Evolutionary conservation across 2,888 invertebrate genomes (phyloP), one percentile per base, ranked within the genome.

Genomic region (Nesidiocoris tenuis): DNA sequence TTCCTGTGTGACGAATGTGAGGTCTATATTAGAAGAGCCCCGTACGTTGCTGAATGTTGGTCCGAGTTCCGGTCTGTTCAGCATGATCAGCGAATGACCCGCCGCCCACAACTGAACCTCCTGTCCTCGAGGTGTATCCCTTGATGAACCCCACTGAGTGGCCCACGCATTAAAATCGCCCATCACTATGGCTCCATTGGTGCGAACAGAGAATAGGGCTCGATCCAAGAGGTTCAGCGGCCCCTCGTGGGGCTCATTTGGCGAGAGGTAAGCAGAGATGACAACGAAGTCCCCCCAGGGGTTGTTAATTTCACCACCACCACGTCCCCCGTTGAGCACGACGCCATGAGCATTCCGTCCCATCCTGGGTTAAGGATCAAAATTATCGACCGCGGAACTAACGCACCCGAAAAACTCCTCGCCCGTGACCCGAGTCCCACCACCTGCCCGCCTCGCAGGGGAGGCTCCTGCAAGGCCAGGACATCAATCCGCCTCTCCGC

Each of bases 101-200:
- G n/a, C n/a, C n/a, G n/a, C n/a, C n/a, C n/a, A n/a, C n/a, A n/a
- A n/a, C n/a, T n/a, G n/a, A n/a, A n/a, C n/a, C n/a, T n/a, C n/a
- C n/a, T n/a, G n/a, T n/a, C n/a, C n/a, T n/a, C n/a, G n/a, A n/a
- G n/a, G n/a, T n/a, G n/a, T n/a, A 2, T 19, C 24, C 61, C 2
- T 21, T 21, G 1, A 3, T 19, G 61, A 19, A 1, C 61, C 61
- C 61, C 61, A 67, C 9, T 19, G 21, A 1, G n/a, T 3, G 2
- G 21, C 55, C 5, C 3, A n/a, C 1, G 61, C 67, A 55, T 23
- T 65, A 18, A 65, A 65, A 19, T 65, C 65, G 3, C 65, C 65
- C 16, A 25, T 24, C 1, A 65, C 2, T 1, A 65, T 1, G 5
- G 39, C n/a, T n/a, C n/a, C n/a, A n/a, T 2, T n/a, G 18, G 18